Evolutionary conservation across 2,888 invertebrate species (phyloP).

Genomic region (Volucella bombylans): DNA sequence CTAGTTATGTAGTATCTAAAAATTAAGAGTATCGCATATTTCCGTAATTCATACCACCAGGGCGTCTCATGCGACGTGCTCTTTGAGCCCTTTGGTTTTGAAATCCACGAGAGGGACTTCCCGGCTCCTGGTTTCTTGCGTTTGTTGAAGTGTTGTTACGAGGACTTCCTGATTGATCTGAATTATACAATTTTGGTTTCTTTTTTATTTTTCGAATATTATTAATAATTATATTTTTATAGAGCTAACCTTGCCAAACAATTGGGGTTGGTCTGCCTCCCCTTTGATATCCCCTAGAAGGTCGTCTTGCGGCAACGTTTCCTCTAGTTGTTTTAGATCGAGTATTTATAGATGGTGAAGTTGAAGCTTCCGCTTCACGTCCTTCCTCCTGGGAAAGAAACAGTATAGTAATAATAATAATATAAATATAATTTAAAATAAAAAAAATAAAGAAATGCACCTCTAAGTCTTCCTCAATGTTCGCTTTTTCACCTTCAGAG

Average conservation of each 20-base stretch:
- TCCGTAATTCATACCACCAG: constrained; percentile 78
- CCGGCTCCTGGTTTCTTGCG: constrained; percentile 75
- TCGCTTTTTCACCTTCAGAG: constrained; percentile 86
- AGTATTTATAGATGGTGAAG: constrained; percentile 85
- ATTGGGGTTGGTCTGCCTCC: constrained; percentile 85
- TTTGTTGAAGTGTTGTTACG: constrained; percentile 75
- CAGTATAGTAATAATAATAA: background rate
- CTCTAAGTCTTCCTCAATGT: constrained; percentile 81
- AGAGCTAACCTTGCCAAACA: constrained; percentile 83
- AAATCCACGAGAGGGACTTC: constrained; percentile 78
- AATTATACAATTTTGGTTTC: background rate
- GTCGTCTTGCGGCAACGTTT: constrained; percentile 79
- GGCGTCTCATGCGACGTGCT: constrained; percentile 81
- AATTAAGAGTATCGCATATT: constrained; percentile 78
- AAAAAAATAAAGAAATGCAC: constrained; percentile 68
- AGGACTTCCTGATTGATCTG: constrained; percentile 76
- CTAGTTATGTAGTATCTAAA: constrained; percentile 31
- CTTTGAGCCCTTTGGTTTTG: constrained; percentile 79
- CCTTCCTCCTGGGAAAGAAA: constrained; percentile 86
- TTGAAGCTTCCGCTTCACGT: constrained; percentile 90
- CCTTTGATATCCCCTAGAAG: constrained; percentile 79
- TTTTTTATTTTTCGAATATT: background rate
- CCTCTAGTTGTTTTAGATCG: constrained; percentile 81
- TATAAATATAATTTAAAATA: background rate
- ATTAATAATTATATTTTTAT: background rate